These are phyloP conservation scores for Carettochelys insculpta DNA, from an alignment of 2,113 vertebrate genomes.

Conservation along the genomic window DNA sequence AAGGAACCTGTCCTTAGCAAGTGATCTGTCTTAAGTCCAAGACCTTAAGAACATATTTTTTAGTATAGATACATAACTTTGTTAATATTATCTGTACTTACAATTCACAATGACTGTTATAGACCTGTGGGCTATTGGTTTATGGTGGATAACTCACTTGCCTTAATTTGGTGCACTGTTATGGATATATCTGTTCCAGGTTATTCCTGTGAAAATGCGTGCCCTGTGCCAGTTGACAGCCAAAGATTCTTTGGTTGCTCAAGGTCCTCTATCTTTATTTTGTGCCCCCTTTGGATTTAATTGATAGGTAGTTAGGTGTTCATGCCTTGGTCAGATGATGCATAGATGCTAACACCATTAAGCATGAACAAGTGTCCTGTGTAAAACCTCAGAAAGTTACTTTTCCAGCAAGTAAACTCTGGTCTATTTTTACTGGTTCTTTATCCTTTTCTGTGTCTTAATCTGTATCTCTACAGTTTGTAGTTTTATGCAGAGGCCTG, in stretches of 20 bases:
- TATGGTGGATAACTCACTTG: neutral
- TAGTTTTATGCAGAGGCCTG: slow-evolving; percentile 50
- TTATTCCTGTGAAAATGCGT: neutral
- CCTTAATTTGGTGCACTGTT: neutral
- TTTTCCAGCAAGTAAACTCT: neutral
- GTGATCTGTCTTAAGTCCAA: neutral
- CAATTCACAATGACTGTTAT: neutral
- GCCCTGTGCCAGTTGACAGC: neutral
- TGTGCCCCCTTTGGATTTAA: neutral
- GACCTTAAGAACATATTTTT: neutral
- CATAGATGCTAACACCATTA: slow-evolving; percentile 13
- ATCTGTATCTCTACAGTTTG: slow-evolving; percentile 48
- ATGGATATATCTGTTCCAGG: neutral
- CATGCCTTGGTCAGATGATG: neutral
- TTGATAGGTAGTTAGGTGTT: neutral
- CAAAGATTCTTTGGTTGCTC: neutral
- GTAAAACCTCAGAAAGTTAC: slow-evolving; percentile 2
- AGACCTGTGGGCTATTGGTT: neutral
- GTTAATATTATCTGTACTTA: neutral
- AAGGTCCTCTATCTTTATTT: neutral
- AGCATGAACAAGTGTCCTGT: neutral
- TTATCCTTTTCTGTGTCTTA: slow-evolving; percentile 40
- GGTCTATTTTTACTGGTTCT: slow-evolving; percentile 26
- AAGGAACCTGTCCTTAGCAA: neutral
- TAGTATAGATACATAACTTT: neutral